phyloP scores from a whole-genome alignment of 2,797 vertebrate species.

The Spondyliosoma cantharus region DNA sequence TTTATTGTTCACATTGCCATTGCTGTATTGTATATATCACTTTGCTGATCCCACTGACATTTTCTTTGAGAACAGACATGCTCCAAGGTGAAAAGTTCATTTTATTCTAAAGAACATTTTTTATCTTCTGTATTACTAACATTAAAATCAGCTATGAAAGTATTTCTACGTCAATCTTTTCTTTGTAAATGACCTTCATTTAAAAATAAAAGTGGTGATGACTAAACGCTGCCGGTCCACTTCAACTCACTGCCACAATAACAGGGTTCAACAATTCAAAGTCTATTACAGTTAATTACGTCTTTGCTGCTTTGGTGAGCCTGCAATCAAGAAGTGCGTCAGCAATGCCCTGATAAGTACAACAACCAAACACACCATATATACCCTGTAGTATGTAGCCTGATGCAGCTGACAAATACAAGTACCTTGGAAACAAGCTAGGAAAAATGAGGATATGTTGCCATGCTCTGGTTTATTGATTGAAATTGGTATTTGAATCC shows the following conservation, averaged over 20 bases:
- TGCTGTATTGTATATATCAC: neutral
- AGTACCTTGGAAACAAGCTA: neutral
- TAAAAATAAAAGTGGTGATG: neutral
- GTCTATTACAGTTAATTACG: neutral
- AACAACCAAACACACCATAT: neutral
- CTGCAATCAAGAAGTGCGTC: conserved; percentile 1
- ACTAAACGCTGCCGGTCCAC: conserved; percentile 26
- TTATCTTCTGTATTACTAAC: neutral
- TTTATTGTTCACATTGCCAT: neutral
- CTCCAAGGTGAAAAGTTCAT: neutral
- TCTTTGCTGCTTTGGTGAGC: conserved; percentile 14
- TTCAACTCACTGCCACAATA: conserved; percentile 9
- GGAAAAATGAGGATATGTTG: conserved; percentile 15
- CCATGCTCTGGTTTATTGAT: conserved; percentile 36
- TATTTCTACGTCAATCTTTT: neutral
- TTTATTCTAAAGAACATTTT: neutral
- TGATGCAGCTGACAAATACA: neutral
- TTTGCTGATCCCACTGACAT: neutral
- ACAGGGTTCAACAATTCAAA: conserved; percentile 6
- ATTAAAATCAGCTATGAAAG: neutral
- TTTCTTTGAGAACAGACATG: neutral
- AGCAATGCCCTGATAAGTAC: neutral
- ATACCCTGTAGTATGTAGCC: neutral
- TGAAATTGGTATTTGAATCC: conserved; percentile 24
- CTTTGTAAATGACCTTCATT: neutral